These are phyloP conservation scores for Parnassius smintheus DNA, from an alignment of 2,888 invertebrate genomes.

Conservation along the genomic window DNA sequence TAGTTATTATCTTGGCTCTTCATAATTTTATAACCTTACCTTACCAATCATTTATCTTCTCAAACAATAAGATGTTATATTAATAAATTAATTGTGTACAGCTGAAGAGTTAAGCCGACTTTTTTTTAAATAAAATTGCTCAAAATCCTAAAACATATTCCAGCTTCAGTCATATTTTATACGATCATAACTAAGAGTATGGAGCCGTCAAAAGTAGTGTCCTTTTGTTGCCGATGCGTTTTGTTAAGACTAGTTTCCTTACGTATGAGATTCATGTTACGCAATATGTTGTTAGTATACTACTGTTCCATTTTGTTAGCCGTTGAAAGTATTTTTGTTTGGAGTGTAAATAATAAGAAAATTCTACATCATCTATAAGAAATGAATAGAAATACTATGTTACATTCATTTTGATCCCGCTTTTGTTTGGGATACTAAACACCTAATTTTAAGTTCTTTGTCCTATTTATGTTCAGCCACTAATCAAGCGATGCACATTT, in stretches of 20 bases:
- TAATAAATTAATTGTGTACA: too few relatives aligned
- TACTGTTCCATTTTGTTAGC: slow-evolving; percentile 41
- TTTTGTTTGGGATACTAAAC: slow-evolving; percentile 49
- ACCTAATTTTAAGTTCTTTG: slow-evolving; percentile 53
- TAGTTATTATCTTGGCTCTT: slow-evolving; percentile 11
- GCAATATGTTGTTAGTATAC: slow-evolving; percentile 33
- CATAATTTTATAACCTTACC: not conserved
- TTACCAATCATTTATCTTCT: not conserved
- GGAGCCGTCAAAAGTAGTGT: slow-evolving; percentile 33
- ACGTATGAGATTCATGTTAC: slow-evolving; percentile 43
- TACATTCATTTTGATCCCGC: slow-evolving; percentile 25
- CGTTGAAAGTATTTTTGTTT: slow-evolving; percentile 48
- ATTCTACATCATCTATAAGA: slow-evolving; percentile 9
- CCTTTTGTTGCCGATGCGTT: slow-evolving; percentile 45
- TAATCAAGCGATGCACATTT: slow-evolving; percentile 53
- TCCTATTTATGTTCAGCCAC: slow-evolving; percentile 65
- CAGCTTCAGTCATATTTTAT: not conserved
- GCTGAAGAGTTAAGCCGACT: too few relatives aligned
- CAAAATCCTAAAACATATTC: not conserved
- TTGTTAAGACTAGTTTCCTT: slow-evolving; percentile 48
- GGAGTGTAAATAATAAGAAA: slow-evolving; percentile 51
- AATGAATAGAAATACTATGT: slow-evolving; percentile 23
- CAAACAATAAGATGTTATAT: too few relatives aligned
- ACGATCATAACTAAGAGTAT: not conserved
- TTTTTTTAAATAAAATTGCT: not conserved